Percentiles rank a stretch among this genome's conserved stretches.
Evolutionary conservation across 2,888 invertebrate genomes (phyloP).

Genomic region (Odontothrips loti): DNA sequence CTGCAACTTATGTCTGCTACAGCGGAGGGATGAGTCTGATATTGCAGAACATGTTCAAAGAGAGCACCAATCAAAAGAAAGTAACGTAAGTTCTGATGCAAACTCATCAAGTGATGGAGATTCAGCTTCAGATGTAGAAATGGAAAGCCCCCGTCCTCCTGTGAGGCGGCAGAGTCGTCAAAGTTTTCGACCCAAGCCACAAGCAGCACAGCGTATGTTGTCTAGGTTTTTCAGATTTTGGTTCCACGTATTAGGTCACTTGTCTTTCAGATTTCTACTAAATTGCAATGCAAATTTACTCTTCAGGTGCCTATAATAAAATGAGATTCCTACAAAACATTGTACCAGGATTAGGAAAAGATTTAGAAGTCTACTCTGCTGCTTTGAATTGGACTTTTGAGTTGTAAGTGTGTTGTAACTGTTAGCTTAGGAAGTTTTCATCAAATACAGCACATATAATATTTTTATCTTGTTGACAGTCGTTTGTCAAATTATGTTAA

Average conservation of each 20-base stretch:
- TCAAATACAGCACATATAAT: background rate
- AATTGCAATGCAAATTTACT: background rate
- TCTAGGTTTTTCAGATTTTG: background rate
- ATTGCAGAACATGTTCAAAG: background rate
- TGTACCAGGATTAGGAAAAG: background rate
- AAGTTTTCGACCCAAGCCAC: background rate
- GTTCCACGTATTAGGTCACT: too few species aligned
- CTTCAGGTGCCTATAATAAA: background rate
- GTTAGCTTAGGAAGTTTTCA: background rate
- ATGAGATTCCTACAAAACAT: conserved; percentile 6
- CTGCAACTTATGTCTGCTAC: background rate
- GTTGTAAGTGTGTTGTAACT: conserved; percentile 41
- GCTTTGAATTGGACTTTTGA: conserved; percentile 44
- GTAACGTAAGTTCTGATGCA: background rate
- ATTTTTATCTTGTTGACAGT: conserved; percentile 37
- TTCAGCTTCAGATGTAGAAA: background rate
- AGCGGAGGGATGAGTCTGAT: background rate
- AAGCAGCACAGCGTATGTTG: background rate
- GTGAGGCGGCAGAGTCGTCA: background rate
- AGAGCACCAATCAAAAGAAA: background rate
- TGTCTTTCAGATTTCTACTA: background rate
- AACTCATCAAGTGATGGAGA: background rate
- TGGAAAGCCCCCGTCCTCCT: background rate
- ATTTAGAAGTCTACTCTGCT: conserved; percentile 34
- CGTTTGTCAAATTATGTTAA: conserved; percentile 43